These are phyloP conservation scores for Ascaphus truei DNA, from an alignment of 2,113 vertebrate species.

Conservation along the genomic window DNA sequence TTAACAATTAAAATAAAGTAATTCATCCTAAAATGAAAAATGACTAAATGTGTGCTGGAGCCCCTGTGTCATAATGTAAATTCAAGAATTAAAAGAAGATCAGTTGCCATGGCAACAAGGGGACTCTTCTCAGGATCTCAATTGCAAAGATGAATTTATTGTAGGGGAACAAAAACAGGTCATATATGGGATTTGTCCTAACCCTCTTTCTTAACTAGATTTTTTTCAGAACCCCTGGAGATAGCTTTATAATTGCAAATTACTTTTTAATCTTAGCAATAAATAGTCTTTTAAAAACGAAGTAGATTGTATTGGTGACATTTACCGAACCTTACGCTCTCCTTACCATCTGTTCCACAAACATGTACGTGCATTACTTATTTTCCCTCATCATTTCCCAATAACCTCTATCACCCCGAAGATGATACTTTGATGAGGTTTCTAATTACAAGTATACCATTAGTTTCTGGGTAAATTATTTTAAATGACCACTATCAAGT, in stretches of 20 bases:
- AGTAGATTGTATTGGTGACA: slow-evolving; percentile 53
- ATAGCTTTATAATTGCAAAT: slow-evolving; percentile 59
- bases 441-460: background rate
- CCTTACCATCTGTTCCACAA: slow-evolving; percentile 46
- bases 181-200: too few species aligned
- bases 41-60: slow-evolving; percentile 25
- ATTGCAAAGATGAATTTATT: too few species aligned
- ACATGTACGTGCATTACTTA: background rate
- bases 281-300: slow-evolving; percentile 60
- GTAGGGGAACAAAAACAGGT: too few species aligned
- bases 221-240: slow-evolving; percentile 39
- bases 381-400: background rate
- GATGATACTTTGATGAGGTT: background rate
- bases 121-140: slow-evolving; percentile 11
- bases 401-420: background rate
- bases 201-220: slow-evolving; percentile 40
- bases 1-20: slow-evolving; percentile 16
- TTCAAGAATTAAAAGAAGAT: background rate
- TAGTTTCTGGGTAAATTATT: background rate
- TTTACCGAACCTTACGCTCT: slow-evolving; percentile 47
- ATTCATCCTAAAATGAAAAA: slow-evolving; percentile 31
- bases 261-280: slow-evolving; percentile 55
- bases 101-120: slow-evolving; percentile 26
- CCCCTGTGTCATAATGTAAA: slow-evolving; percentile 30
- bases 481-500: background rate